Conservation (phyloP, 2,888 invertebrate species). For the Parapristionchus giblindavisi region DNA sequence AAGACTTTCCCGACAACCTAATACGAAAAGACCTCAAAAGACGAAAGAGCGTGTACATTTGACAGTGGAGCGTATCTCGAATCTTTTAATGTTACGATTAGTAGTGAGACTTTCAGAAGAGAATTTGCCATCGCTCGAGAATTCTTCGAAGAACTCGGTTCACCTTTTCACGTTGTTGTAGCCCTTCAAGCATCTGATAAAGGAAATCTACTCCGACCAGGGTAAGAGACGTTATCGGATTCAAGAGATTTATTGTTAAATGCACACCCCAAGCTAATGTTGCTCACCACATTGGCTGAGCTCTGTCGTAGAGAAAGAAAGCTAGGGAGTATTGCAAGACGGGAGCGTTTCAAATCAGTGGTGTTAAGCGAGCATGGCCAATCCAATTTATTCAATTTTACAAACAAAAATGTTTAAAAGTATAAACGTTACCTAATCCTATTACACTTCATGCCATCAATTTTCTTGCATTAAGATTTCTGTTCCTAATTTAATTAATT, state of each 20-base stretch:
- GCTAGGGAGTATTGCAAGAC: too few relatives aligned
- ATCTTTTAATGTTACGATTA: too few relatives aligned
- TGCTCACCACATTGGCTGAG: too few relatives aligned
- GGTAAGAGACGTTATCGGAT: constrained; percentile 50
- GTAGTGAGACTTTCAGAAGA: constrained; percentile 18
- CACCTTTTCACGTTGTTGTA: constrained; percentile 67
- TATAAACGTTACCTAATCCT: neutral
- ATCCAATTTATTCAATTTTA: neutral
- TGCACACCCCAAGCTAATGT: too few relatives aligned
- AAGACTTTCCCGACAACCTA: too few relatives aligned
- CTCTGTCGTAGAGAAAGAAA: too few relatives aligned
- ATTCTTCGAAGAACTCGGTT: constrained; percentile 66
- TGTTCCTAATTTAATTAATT: neutral
- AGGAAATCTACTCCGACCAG: constrained; percentile 63
- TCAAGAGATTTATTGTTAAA: too few relatives aligned
- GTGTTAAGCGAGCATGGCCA: too few relatives aligned
- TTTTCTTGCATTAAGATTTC: neutral
- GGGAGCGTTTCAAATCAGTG: too few relatives aligned
- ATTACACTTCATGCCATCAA: neutral
- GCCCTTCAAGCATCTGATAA: constrained; percentile 65
- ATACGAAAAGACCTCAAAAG: too few relatives aligned
- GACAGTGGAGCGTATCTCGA: too few relatives aligned
- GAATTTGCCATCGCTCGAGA: constrained; percentile 66
- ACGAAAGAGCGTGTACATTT: too few relatives aligned
- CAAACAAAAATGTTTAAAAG: neutral